phyloP scores from a whole-genome alignment of 2,888 invertebrate genomes.

The Corbicula japonica region DNA sequence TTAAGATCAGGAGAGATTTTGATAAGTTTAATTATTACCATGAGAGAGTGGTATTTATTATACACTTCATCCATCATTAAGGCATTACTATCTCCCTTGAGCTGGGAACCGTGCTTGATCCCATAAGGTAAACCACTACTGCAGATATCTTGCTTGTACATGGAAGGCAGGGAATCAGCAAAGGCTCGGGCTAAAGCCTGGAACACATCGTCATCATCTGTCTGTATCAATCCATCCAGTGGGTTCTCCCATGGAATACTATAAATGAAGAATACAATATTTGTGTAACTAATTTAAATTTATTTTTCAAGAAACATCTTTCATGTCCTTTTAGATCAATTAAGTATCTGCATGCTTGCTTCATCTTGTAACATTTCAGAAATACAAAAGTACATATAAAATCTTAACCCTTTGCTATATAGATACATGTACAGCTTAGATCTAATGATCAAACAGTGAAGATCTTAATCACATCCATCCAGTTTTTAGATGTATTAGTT shows the following conservation, averaged over 20 bases:
- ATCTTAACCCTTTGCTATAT: too few species aligned
- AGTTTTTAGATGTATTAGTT: too few species aligned
- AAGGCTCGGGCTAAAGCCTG: slow-evolving; percentile 77
- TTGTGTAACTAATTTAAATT: too few species aligned
- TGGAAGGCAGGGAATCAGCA: slow-evolving; percentile 72
- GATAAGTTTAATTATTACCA: slow-evolving; percentile 75
- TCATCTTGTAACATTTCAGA: too few species aligned
- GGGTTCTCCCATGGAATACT: slow-evolving; percentile 73
- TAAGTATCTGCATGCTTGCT: too few species aligned
- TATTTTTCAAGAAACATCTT: too few species aligned
- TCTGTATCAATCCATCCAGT: slow-evolving; percentile 67
- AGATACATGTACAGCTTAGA: too few species aligned
- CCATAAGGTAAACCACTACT: slow-evolving; percentile 70
- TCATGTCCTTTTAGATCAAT: too few species aligned
- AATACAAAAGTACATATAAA: too few species aligned
- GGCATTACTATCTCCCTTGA: slow-evolving; percentile 67
- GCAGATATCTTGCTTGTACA: slow-evolving; percentile 74
- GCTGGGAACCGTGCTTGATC: slow-evolving; percentile 81
- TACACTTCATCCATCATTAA: slow-evolving; percentile 83
- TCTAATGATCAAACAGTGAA: too few species aligned
- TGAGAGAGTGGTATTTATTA: slow-evolving; percentile 74
- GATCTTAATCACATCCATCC: too few species aligned
- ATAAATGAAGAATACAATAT: background rate
- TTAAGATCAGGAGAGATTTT: background rate
- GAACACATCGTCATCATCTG: slow-evolving; percentile 82